Evolutionary conservation across 2,113 vertebrate species (phyloP), one percentile per base, ranked within the genome.

Genomic region (Apeltes quadracus): DNA sequence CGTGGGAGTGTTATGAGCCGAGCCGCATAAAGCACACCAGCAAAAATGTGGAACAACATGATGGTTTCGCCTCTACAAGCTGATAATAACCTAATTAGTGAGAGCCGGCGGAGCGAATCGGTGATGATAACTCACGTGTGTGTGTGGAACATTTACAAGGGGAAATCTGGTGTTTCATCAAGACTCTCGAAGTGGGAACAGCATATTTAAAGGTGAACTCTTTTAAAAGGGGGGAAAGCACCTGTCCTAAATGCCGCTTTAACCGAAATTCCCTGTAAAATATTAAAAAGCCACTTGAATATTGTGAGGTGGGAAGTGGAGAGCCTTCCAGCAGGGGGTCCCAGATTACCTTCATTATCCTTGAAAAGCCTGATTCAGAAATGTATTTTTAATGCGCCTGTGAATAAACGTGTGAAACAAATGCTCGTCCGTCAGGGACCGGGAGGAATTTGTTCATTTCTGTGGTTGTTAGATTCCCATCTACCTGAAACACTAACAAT

Each of bases 341-440:
- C 44, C 41, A 58, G 51, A 77, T 84, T 86, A 76, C 68, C 77
- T 81, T 86, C 65, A 78, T 87, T 74, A 81, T 78, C 54, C 57
- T 55, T 61, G 51, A 56, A 75, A 66, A 75, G 59, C 14, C 78
- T 67, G 56, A 69, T 87, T 86, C 73, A 76, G 5, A 71, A 76
- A 43, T 82, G 59, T 58, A 61, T 64, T 72, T 63, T 69, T 68
- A 79, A 69, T 68, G 64, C 57, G 61, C 69, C 66, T 43, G 14
- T 63, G 76, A 79, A 78, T 70, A 48, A 58, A 70, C 62, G 70
- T 63, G 69, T 56, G 53, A 75, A 78, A 64, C 58, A 58, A 51
- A 75, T 80, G 61, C 38, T 48, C 6, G 57, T 69, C 70, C 51
- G 61, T 46, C 11, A 75, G 65, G 75, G 67, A 23, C 32, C 23